Conservation (phyloP, 2,888 invertebrate genomes). For the Thyatira batis region DNA sequence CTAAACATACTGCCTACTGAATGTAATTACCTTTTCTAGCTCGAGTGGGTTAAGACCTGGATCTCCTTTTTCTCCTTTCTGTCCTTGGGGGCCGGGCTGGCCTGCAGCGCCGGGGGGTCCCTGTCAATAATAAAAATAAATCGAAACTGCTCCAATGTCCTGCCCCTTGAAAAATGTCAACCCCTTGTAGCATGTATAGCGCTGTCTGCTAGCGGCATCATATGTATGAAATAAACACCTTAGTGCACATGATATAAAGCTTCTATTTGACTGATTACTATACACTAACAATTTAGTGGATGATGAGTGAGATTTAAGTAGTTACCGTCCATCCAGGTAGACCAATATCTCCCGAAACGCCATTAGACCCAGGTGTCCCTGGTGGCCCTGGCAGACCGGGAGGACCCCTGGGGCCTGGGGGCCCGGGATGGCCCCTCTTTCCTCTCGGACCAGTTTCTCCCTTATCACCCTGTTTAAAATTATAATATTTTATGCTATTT, state of each 20-base stretch:
- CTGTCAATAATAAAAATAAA: constrained; percentile 55
- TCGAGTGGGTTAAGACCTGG: constrained; percentile 64
- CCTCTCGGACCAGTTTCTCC: constrained; percentile 72
- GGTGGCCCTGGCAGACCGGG: constrained; percentile 87
- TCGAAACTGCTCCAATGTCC: no score
- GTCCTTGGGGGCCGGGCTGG: constrained; percentile 81
- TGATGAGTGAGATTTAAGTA: constrained; percentile 8
- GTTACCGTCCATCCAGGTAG: constrained; percentile 89
- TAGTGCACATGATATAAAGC: no score
- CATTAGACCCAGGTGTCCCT: constrained; percentile 87
- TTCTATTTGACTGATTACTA: no score
- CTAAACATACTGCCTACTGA: constrained; percentile 9
- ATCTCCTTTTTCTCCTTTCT: constrained; percentile 90
- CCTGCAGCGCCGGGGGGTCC: constrained; percentile 88
- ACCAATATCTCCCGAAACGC: constrained; percentile 88
- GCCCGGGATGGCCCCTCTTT: constrained; percentile 89
- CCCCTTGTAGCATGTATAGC: no score
- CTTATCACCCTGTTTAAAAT: constrained; percentile 63
- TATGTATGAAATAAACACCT: no score
- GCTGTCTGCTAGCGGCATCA: no score
- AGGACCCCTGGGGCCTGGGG: constrained; percentile 89
- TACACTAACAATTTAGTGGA: constrained; percentile 1
- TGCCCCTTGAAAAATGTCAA: no score
- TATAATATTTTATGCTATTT: constrained; percentile 4
- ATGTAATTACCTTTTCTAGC: constrained; percentile 65